A percentile compares a stretch with the other conserved stretches of the same genome.
These are phyloP conservation scores for Apodemia hepburni DNA, from an alignment of 2,888 invertebrate genomes.

Conservation along the genomic window DNA sequence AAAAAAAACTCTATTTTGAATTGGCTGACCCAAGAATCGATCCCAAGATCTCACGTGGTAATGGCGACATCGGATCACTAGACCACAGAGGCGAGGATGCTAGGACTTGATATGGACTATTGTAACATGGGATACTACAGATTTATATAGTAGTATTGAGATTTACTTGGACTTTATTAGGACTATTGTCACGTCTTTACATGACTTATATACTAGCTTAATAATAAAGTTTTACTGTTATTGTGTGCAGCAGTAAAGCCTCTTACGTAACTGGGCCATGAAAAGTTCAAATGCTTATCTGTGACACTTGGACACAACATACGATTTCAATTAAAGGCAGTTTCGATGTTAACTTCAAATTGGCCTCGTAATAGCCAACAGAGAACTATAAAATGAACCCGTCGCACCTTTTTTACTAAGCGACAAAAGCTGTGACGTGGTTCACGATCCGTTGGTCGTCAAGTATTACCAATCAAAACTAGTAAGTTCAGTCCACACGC, in stretches of 20 bases:
- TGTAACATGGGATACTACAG: too few relatives aligned
- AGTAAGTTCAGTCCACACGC: conserved; percentile 57
- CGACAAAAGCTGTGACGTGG: conserved; percentile 39
- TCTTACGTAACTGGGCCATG: conserved; percentile 43
- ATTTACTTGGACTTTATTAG: neutral
- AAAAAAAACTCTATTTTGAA: too few relatives aligned
- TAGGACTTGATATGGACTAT: too few relatives aligned
- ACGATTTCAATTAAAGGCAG: conserved; percentile 76
- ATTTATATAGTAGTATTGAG: neutral
- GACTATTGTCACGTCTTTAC: neutral
- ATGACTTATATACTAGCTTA: neutral
- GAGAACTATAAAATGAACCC: conserved; percentile 39
- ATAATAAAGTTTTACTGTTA: conserved; percentile 6
- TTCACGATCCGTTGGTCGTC: conserved; percentile 54
- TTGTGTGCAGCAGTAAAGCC: conserved; percentile 26
- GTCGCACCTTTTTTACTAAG: conserved; percentile 33
- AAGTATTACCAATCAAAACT: conserved; percentile 65
- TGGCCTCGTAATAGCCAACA: conserved; percentile 44
- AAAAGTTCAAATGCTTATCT: conserved; percentile 58
- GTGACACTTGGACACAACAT: conserved; percentile 65
- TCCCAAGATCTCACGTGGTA: too few relatives aligned
- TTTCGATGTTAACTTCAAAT: conserved; percentile 66
- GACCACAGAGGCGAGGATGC: too few relatives aligned
- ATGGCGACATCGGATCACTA: too few relatives aligned
- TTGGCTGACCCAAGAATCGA: too few relatives aligned